A percentile compares a stretch with the other conserved stretches of the same genome.
phyloP scores from a whole-genome alignment of 2,888 invertebrate species.

The Callosobruchus maculatus region DNA sequence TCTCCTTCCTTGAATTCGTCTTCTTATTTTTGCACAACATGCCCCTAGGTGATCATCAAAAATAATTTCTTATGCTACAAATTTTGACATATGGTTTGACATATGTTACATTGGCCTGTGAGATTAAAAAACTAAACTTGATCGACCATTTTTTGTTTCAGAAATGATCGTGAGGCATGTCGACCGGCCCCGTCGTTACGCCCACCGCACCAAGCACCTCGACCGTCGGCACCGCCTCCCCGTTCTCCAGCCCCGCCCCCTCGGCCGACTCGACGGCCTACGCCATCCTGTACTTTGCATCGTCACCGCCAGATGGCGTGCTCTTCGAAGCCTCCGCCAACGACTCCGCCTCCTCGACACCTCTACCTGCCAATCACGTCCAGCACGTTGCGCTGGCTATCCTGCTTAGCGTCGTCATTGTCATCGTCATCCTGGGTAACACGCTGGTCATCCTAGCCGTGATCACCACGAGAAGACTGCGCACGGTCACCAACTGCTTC shows the following conservation, averaged over 20 bases:
- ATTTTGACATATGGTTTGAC: no score
- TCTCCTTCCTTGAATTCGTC: no score
- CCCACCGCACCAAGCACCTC: conserved; percentile 6
- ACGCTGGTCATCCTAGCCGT: conserved; percentile 87
- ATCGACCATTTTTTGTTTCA: conserved; percentile 7
- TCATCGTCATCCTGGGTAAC: conserved; percentile 79
- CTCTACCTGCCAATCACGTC: conserved; percentile 5
- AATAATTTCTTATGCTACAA: no score
- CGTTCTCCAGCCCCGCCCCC: background rate
- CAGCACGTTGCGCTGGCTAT: conserved; percentile 60
- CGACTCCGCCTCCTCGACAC: conserved; percentile 3
- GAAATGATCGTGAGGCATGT: conserved; percentile 19
- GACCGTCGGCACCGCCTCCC: background rate
- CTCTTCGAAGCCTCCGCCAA: conserved; percentile 4
- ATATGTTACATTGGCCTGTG: no score
- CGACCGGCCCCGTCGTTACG: conserved; percentile 6
- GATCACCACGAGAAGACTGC: conserved; percentile 76
- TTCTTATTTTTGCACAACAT: no score
- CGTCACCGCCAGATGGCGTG: background rate
- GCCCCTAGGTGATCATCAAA: no score
- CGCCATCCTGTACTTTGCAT: conserved; percentile 1
- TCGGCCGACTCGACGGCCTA: background rate
- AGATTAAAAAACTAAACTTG: background rate
- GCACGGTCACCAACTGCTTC: conserved; percentile 93
- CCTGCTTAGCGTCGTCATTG: conserved; percentile 64